phyloP scores from a whole-genome alignment of 1,140 invertebrate genomes.

The Trichoplusia ni region DNA sequence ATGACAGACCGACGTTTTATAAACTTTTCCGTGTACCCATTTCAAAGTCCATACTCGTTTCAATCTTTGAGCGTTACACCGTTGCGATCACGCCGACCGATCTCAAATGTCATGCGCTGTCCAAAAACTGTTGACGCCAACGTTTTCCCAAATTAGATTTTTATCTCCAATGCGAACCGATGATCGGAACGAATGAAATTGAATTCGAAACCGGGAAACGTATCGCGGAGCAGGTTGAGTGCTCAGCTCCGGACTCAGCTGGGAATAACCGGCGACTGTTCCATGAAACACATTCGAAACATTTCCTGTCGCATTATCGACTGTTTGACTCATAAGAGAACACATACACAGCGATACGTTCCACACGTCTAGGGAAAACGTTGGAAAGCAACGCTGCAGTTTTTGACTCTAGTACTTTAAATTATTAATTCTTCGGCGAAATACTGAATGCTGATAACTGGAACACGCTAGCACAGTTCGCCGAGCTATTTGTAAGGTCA shows the following conservation, averaged over 20 bases:
- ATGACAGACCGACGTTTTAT: conserved; percentile 16
- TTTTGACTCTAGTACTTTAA: neutral
- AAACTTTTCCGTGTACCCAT: conserved; percentile 25
- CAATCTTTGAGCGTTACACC: conserved; percentile 23
- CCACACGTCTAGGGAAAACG: conserved; percentile 4
- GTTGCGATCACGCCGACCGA: conserved; percentile 28
- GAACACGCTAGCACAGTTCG: neutral
- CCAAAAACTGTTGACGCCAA: conserved; percentile 40
- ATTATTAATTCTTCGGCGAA: conserved; percentile 20
- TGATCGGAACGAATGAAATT: conserved; percentile 46
- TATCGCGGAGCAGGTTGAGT: conserved; percentile 32
- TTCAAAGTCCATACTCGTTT: conserved; percentile 32
- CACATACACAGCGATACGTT: conserved; percentile 10
- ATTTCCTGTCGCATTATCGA: conserved; percentile 55
- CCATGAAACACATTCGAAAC: conserved; percentile 51
- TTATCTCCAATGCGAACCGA: conserved; percentile 41
- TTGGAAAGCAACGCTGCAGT: neutral
- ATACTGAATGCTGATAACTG: neutral
- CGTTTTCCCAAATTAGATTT: conserved; percentile 43
- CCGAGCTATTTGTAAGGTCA: neutral
- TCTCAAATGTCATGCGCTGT: conserved; percentile 36
- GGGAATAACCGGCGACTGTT: conserved; percentile 44
- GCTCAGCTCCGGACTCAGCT: conserved; percentile 35
- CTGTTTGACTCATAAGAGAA: conserved; percentile 35
- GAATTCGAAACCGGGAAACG: conserved; percentile 40